Evolutionary conservation across 2,113 vertebrate genomes (phyloP), one percentile per base, ranked within the genome.

Genomic region (Embiotoca jacksoni): DNA sequence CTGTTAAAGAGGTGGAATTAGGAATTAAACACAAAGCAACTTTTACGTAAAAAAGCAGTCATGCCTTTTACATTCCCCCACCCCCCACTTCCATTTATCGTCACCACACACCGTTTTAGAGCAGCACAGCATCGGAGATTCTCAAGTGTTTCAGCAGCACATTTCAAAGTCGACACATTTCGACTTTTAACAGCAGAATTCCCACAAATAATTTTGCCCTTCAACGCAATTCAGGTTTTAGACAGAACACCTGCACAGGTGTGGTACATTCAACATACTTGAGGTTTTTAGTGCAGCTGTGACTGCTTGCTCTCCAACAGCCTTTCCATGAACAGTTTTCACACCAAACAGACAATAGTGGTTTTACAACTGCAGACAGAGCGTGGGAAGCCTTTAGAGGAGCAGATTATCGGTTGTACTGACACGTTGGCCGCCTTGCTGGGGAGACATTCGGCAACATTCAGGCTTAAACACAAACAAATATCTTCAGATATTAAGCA

Each of bases 251-350:
- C 53, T 31, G 35, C 1, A 54, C 80, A 75, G 46, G 32, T 36
- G 49, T 6, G 13, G 47, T 86, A 90, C 88, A 89, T 80, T 92
- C 87, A 84, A 58, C 60, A 52, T 8, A 70, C 4, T 8, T 67
- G 37, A n/a, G 10, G 56, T 52, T 53, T 70, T 67, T 37, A 61
- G 49, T 80, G 69, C 85, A 60, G 61, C 35, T 62, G 44, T n/a
- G 52, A 72, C 54, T 33, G 44, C 44, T 32, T 49, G 15, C 30
- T 50, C 37, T 56, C n/a, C 0, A 2, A 30, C 9, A 71, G 9
- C 7, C 15, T 35, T 13, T 50, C 53, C 14, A 46, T 1, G 11
- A 1, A 68, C 23, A 23, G 23, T 23, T 23, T 23, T 52, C 10
- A 32, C 32, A 15, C 31, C 54, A 55, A 46, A 46, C 55, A 4